A percentile compares a stretch with the other conserved stretches of the same genome.
These are phyloP conservation scores for Nycticorax nycticorax DNA, from an alignment of 2,113 vertebrate genomes.

Conservation along the genomic window DNA sequence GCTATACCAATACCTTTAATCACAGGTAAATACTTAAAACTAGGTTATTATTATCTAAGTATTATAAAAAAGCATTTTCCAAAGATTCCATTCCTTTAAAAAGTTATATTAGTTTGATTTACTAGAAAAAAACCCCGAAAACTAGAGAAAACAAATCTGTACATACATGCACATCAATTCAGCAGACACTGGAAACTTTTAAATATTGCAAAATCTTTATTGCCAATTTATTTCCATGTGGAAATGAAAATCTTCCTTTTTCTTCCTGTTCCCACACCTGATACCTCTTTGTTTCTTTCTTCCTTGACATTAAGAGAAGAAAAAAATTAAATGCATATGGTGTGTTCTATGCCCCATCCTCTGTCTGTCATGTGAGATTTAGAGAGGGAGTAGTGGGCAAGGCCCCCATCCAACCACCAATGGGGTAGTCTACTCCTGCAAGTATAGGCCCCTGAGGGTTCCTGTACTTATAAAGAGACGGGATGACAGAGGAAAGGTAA, in stretches of 20 bases:
- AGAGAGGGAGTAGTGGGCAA: not conserved
- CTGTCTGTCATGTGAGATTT: not conserved
- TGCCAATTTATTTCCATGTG: not conserved
- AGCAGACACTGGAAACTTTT: not conserved
- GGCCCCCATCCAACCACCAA: rapidly evolving
- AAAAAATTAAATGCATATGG: not conserved
- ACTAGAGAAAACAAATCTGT: not conserved
- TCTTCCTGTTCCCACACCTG: not conserved
- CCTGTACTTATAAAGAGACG: not conserved
- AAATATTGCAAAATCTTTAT: not conserved
- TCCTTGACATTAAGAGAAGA: not conserved
- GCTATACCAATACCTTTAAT: not conserved
- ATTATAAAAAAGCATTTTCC: not conserved
- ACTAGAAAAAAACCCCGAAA: not conserved
- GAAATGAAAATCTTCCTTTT: not conserved
- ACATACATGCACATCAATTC: not conserved
- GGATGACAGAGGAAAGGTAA: not conserved
- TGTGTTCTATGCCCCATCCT: not conserved
- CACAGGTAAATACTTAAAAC: not conserved
- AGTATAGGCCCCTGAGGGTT: not conserved
- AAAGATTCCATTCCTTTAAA: not conserved
- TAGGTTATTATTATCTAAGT: not conserved
- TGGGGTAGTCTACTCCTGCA: not conserved
- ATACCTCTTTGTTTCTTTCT: not conserved
- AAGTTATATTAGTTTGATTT: not conserved